phyloP scores from a whole-genome alignment of 2,113 vertebrate genomes.

The Recurvirostra avosetta region DNA sequence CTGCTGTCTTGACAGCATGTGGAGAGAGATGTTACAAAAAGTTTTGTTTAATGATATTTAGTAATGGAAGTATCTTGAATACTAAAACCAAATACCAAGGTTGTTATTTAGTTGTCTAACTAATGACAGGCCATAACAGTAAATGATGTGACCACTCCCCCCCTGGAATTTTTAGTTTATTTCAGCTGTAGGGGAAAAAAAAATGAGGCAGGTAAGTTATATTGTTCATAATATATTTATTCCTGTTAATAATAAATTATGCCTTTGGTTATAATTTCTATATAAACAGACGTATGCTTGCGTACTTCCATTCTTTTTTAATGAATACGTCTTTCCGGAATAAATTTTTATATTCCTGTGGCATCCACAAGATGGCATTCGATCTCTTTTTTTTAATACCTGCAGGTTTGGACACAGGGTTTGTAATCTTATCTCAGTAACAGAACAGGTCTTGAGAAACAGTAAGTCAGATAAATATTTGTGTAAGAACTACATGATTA shows the following conservation, averaged over 20 bases:
- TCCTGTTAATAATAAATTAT: not conserved
- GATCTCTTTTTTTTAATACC: not conserved
- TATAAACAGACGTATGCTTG: not conserved
- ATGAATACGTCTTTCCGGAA: not conserved
- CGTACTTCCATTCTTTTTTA: not conserved
- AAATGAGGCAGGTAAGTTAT: not conserved
- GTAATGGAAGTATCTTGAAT: not conserved
- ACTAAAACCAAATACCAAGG: not conserved
- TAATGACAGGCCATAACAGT: not conserved
- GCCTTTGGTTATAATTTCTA: not conserved
- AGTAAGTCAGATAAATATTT: not conserved
- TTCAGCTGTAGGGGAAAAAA: not conserved
- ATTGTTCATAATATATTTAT: not conserved
- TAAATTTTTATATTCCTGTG: not conserved
- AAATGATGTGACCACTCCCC: rapidly evolving
- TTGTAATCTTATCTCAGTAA: not conserved
- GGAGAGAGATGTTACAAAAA: not conserved
- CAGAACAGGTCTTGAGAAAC: not conserved
- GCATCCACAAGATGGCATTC: not conserved
- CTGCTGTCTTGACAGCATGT: not conserved
- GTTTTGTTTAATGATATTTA: not conserved
- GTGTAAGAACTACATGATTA: not conserved
- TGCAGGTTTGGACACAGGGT: not conserved
- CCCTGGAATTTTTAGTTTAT: not conserved
- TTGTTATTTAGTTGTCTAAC: not conserved